A percentile compares a stretch with the other conserved stretches of the same genome.
phyloP scores from a whole-genome alignment of 2,888 invertebrate species.

The Lumbricus terrestris region DNA sequence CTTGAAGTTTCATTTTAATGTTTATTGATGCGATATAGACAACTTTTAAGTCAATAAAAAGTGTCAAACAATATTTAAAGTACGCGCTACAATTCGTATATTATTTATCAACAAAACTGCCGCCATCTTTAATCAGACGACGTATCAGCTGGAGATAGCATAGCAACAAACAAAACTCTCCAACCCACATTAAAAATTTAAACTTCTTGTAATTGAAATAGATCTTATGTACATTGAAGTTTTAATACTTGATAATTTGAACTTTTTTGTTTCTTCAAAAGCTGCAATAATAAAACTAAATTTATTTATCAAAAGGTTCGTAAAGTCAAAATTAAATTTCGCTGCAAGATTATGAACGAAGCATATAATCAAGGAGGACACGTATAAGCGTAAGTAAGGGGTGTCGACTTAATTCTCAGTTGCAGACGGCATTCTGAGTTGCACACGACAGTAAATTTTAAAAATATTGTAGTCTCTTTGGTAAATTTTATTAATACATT shows the following conservation, averaged over 20 bases:
- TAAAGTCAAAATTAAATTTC: neutral
- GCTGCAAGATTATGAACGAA: neutral
- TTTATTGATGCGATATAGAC: neutral
- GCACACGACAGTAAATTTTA: no score
- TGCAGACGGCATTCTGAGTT: no score
- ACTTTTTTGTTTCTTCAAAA: neutral
- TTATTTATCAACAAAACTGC: neutral
- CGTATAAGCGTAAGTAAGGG: no score
- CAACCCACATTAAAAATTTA: neutral
- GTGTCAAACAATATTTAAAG: neutral
- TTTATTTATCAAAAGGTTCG: neutral
- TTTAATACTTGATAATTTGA: neutral
- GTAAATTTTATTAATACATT: no score
- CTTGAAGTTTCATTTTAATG: neutral
- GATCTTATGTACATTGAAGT: neutral
- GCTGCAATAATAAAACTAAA: neutral
- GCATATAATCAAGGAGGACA: neutral
- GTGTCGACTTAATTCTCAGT: no score
- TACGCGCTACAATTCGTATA: neutral
- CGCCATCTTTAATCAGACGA: slow-evolving; percentile 3
- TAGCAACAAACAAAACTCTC: neutral
- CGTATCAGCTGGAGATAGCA: neutral
- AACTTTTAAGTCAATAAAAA: neutral
- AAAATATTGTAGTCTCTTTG: no score
- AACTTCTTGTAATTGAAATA: neutral